These are phyloP conservation scores for Heliconius aoede DNA, from an alignment of 2,888 invertebrate species.

Conservation along the genomic window DNA sequence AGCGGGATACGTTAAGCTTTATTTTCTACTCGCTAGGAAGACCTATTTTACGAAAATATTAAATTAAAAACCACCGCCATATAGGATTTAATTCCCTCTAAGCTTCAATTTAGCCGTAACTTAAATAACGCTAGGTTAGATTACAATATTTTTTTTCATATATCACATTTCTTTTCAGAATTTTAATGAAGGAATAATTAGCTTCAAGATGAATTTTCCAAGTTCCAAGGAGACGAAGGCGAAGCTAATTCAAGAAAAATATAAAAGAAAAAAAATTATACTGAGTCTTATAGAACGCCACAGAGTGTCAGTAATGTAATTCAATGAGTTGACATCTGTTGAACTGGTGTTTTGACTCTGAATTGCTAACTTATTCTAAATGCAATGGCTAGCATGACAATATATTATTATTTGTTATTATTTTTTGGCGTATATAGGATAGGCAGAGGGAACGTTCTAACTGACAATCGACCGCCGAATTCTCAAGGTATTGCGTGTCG, in stretches of 20 bases:
- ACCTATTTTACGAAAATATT: too few relatives aligned
- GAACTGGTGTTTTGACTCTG: neutral
- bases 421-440: too few relatives aligned
- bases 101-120: neutral
- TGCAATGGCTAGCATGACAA: too few relatives aligned
- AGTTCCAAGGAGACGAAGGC: neutral
- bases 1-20: too few relatives aligned
- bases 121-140: neutral
- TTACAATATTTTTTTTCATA: neutral
- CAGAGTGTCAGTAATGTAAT: slow-evolving; percentile 14
- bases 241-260: slow-evolving; percentile 19
- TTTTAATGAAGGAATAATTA: neutral
- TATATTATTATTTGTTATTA: too few relatives aligned
- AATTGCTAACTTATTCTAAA: too few relatives aligned
- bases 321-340: slow-evolving; percentile 10
- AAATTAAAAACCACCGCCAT: too few relatives aligned
- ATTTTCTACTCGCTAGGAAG: too few relatives aligned
- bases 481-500: too few relatives aligned
- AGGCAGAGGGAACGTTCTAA: too few relatives aligned
- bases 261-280: slow-evolving; percentile 8
- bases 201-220: neutral
- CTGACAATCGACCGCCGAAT: too few relatives aligned
- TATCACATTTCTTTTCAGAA: neutral
- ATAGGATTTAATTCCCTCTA: neutral
- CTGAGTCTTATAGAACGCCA: neutral